phyloP scores from a whole-genome alignment of 2,113 vertebrate species.

The Pangasianodon gigas region DNA sequence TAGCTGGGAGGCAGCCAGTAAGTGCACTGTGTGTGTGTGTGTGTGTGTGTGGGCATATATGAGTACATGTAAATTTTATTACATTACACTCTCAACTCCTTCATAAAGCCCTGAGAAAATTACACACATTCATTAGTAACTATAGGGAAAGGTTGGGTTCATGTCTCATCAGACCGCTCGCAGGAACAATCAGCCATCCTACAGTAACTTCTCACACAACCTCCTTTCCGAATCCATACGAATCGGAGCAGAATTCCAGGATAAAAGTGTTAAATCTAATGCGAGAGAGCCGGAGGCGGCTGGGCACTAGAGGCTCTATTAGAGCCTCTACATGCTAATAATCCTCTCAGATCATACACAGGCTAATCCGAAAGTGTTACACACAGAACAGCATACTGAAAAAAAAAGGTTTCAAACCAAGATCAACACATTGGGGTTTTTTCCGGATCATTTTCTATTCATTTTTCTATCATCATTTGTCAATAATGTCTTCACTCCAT shows the following conservation, averaged over 20 bases:
- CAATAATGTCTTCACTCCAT: not conserved
- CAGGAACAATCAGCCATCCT: not conserved
- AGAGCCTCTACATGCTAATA: not conserved
- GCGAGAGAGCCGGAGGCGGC: not conserved
- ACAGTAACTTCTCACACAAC: not conserved
- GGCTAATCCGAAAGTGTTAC: not conserved
- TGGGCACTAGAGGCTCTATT: not conserved
- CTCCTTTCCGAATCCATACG: too few species aligned
- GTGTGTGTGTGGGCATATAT: constrained; percentile 29
- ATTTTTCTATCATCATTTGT: not conserved
- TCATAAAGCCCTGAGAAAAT: not conserved
- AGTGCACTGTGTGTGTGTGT: constrained; percentile 18
- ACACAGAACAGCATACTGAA: not conserved
- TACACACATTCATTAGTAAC: not conserved
- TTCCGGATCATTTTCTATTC: not conserved
- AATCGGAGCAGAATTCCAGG: not conserved
- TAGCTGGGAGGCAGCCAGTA: constrained; percentile 51
- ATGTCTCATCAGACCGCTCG: not conserved
- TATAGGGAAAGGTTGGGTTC: not conserved
- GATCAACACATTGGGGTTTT: not conserved
- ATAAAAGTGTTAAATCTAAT: constrained; percentile 1
- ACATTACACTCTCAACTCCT: not conserved
- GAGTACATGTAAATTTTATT: not conserved
- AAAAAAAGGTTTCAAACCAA: not conserved
- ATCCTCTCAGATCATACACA: not conserved